These are phyloP conservation scores for Tetragnatha montana DNA, from an alignment of 2,888 invertebrate genomes.

Conservation along the genomic window DNA sequence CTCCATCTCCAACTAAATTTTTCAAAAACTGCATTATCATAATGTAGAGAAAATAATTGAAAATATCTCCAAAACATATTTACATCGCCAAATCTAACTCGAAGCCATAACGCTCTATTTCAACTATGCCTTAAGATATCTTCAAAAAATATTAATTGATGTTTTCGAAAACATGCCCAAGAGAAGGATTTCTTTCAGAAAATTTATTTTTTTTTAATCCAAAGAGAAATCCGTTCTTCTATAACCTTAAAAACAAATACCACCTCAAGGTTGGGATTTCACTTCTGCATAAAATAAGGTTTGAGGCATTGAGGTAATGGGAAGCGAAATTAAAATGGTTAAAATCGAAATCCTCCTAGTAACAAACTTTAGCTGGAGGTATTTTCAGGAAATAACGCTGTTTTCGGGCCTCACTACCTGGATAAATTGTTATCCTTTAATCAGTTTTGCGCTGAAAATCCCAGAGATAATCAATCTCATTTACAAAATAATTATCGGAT, in stretches of 20 bases:
- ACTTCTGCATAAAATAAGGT: background rate
- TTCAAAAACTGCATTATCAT: too few species aligned
- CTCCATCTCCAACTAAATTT: too few species aligned
- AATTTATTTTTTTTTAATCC: too few species aligned
- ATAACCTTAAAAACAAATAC: background rate
- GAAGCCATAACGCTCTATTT: too few species aligned
- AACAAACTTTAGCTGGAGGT: background rate
- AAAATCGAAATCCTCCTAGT: background rate
- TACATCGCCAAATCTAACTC: too few species aligned
- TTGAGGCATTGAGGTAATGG: background rate
- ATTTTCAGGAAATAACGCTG: background rate
- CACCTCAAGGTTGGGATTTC: background rate
- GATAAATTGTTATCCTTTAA: background rate
- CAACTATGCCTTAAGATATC: too few species aligned
- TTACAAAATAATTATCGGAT: conserved; percentile 7
- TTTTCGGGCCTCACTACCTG: background rate
- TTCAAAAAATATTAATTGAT: too few species aligned
- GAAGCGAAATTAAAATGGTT: background rate
- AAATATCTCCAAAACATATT: too few species aligned
- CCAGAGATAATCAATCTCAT: conserved; percentile 2
- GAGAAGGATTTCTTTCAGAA: too few species aligned
- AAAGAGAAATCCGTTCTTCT: too few species aligned
- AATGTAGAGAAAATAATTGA: too few species aligned
- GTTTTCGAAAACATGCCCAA: too few species aligned
- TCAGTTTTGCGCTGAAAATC: background rate